Evolutionary conservation across 2,113 vertebrate genomes (phyloP).

Genomic region (Chaetura pelagica): DNA sequence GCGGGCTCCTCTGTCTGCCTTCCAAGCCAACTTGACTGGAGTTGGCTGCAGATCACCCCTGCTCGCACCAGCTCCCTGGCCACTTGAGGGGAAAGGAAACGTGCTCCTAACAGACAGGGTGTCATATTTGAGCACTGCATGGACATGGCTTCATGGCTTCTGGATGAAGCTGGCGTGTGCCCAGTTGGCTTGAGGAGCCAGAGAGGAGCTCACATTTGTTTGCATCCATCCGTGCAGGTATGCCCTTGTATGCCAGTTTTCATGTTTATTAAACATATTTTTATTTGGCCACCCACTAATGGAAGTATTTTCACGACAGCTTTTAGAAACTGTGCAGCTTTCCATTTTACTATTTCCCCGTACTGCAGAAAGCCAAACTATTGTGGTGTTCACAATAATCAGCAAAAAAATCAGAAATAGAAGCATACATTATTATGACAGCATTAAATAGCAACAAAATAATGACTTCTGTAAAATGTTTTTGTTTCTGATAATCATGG

Average conservation of each 20-base stretch:
- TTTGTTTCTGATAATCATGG: slow-evolving; percentile 12
- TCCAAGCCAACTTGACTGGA: not conserved
- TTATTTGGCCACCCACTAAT: slow-evolving; percentile 28
- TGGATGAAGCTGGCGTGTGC: not conserved
- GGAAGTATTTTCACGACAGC: not conserved
- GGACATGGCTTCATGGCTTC: not conserved
- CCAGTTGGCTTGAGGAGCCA: slow-evolving; percentile 1
- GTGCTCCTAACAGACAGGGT: not conserved
- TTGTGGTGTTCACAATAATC: not conserved
- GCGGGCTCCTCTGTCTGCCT: not conserved
- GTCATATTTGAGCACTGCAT: not conserved
- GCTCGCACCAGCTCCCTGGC: not conserved
- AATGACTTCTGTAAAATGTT: not conserved
- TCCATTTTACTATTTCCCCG: not conserved
- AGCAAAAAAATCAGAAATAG: slow-evolving; percentile 1
- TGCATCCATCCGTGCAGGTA: not conserved
- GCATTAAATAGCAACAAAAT: not conserved
- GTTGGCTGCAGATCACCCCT: not conserved
- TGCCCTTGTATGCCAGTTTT: not conserved
- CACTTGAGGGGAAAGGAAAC: not conserved
- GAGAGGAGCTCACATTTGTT: slow-evolving; percentile 1
- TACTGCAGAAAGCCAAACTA: not conserved
- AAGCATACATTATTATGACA: not conserved
- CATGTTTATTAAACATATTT: slow-evolving; percentile 24
- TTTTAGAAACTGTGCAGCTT: slow-evolving; percentile 11